phyloP scores from a whole-genome alignment of 2,888 invertebrate genomes.

The Eumacrocentrus americanus region DNA sequence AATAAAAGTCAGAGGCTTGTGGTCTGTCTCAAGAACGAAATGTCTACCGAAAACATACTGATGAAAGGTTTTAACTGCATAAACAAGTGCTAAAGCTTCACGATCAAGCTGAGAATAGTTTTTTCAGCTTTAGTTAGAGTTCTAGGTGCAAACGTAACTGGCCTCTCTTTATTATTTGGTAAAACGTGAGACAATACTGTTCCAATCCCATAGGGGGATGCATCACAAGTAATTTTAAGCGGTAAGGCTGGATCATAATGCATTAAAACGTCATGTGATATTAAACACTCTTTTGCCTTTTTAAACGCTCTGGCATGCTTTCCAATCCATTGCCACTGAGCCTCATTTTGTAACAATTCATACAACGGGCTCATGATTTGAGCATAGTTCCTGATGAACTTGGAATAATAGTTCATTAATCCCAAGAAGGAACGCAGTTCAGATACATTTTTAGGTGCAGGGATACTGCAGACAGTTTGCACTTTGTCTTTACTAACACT shows the following conservation, averaged over 20 bases:
- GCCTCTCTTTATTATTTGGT: constrained; percentile 29
- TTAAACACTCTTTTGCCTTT: constrained; percentile 26
- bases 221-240: constrained; percentile 53
- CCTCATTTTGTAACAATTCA: neutral
- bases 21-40: constrained; percentile 26
- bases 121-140: constrained; percentile 32
- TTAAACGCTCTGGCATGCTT: constrained; percentile 40
- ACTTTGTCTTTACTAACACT: constrained; percentile 24
- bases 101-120: constrained; percentile 39
- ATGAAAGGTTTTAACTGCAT: constrained; percentile 23
- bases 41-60: constrained; percentile 23
- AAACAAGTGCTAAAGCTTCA: constrained; percentile 39
- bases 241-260: constrained; percentile 34
- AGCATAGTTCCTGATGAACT: constrained; percentile 19
- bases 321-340: constrained; percentile 24
- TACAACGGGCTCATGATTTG: constrained; percentile 13
- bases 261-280: constrained; percentile 23
- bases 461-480: constrained; percentile 25
- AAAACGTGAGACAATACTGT: constrained; percentile 40
- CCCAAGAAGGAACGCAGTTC: constrained; percentile 43
- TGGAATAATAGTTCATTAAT: constrained; percentile 36
- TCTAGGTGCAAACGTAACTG: constrained; percentile 34
- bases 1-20: constrained; percentile 28
- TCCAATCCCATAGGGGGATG: constrained; percentile 49
- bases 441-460: constrained; percentile 28